Conservation (phyloP, 2,888 invertebrate species). For the Neoaliturus tenellus region DNA sequence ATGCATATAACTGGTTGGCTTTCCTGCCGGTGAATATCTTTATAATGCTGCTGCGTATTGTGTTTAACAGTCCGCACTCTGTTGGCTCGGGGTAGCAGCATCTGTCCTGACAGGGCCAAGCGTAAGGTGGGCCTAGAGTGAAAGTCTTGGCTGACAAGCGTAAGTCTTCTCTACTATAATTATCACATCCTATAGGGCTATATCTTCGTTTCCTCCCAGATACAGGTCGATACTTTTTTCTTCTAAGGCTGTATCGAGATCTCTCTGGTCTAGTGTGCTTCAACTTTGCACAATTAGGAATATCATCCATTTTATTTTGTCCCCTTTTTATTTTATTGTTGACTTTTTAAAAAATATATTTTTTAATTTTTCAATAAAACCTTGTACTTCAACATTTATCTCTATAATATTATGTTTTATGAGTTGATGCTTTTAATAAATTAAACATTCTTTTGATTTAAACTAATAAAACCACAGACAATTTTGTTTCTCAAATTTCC, state of each 20-base stretch:
- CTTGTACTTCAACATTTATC: neutral
- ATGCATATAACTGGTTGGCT: neutral
- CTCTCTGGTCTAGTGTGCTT: neutral
- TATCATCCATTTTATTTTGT: neutral
- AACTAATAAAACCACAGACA: neutral
- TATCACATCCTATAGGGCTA: neutral
- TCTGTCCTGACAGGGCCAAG: neutral
- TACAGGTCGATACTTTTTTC: neutral
- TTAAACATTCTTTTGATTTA: neutral
- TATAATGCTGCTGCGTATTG: conserved; percentile 8
- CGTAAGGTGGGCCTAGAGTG: neutral
- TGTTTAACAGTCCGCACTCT: conserved; percentile 7
- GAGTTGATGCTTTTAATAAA: neutral
- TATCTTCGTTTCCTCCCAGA: neutral
- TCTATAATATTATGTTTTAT: neutral
- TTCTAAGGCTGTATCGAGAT: neutral
- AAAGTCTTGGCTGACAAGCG: neutral
- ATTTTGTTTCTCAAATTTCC: no score
- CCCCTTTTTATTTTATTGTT: neutral
- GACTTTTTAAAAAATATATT: neutral
- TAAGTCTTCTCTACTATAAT: neutral
- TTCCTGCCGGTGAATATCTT: neutral
- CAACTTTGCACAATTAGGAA: neutral
- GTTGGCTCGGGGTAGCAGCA: neutral
- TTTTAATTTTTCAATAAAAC: neutral